Evolutionary conservation across 64 coral and sea anemone genomes (phyloP).

Genomic region (Exaiptasia diaphana): DNA sequence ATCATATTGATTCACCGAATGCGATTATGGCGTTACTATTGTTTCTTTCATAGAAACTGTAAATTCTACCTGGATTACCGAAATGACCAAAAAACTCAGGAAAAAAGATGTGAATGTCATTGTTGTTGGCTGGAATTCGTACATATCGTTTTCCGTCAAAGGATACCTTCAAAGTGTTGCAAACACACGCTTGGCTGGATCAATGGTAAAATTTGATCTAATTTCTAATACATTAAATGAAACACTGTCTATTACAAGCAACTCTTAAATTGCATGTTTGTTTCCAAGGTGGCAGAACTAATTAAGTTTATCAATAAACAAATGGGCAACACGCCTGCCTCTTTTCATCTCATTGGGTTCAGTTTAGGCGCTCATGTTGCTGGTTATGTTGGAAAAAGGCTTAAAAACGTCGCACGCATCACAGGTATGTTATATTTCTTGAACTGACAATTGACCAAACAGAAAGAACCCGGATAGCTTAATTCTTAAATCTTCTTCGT

Average conservation of each 20-base stretch:
- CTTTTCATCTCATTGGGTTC: conserved; percentile 58
- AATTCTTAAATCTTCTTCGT: too few species aligned
- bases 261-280: neutral
- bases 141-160: too few species aligned
- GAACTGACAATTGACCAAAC: too few species aligned
- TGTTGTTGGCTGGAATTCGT: conserved; percentile 1
- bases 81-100: too few species aligned
- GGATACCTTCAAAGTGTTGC: neutral
- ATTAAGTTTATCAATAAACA: conserved; percentile 50
- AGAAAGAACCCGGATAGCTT: too few species aligned
- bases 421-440: too few species aligned
- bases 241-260: too few species aligned
- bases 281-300: conserved; percentile 39
- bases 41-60: conserved; percentile 1
- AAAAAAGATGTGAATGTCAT: conserved; percentile 40
- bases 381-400: conserved; percentile 41
- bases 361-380: conserved; percentile 57
- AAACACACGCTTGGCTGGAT: conserved; percentile 25
- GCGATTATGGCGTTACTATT: too few species aligned
- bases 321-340: conserved; percentile 7
- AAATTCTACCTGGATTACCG: too few species aligned
- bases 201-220: neutral
- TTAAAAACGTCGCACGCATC: conserved; percentile 27
- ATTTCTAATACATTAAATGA: neutral
- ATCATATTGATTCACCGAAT: neutral